Base-by-base conservation (phyloP, 2,797 vertebrate species). In the Pseudomugil tenellus region DNA sequence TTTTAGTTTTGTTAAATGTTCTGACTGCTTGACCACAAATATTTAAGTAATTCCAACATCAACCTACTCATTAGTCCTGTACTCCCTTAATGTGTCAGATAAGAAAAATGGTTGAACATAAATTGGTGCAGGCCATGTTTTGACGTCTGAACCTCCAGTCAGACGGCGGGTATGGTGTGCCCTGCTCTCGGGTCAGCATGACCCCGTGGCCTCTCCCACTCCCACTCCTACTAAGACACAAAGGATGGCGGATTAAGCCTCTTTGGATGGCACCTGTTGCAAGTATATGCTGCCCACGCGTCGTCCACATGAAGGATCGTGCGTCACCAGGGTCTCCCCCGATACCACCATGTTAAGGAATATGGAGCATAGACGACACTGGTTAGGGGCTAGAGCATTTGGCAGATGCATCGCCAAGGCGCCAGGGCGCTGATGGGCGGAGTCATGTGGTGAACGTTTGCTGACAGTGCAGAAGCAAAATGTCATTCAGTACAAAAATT, bases 121-220 rank as follows among this genome's bases (percentile, higher is more conserved):
- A 87, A 81, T 88, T 80, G 56, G 53, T 67, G 16, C 57, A 2
- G 69, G 70, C 59, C 73, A 74, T 80, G 84, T 78, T 89, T 85
- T 83, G 87, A 84, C 67, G 51, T 83, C 61, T 72, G 70, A 74
- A 62, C 51, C 65, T 87, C 74, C 74, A 74, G 76, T 89, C 85
- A 88, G 86, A 79, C 83, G 16, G 71, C 84, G 62, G 71, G 79
- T 77, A 74, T 77, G 78, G 70, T 51, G 79, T 77, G 53, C 70
- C 77, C 73, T 48, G 75, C 65, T 87, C 81, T 58, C 34, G 55
- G 88, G 91, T 92, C 90, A 84, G 57, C 14, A 7, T 89, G 92
- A 94, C 94, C 93, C 86, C 79, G 74, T 54, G 75, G 77, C 92
- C 93, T 93, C 90, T 93, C 93, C 79, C 92, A 93, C 93, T 93